Percentiles rank a stretch among this genome's conserved stretches.
These are phyloP conservation scores for Apamea epomidion DNA, from an alignment of 2,888 invertebrate genomes.

Conservation along the genomic window DNA sequence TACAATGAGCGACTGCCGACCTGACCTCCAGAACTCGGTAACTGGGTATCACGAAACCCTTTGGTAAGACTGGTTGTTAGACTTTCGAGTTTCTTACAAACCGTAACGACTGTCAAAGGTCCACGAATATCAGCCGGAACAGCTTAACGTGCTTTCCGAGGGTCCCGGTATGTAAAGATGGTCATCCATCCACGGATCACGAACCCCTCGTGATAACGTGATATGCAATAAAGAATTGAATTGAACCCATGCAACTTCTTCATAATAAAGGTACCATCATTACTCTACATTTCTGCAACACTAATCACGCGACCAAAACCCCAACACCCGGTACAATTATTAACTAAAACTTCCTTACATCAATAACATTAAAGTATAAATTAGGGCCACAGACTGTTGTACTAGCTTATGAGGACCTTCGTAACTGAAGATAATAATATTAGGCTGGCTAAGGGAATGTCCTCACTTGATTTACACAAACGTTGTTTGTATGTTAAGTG, in stretches of 20 bases:
- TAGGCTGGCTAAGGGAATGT: background rate
- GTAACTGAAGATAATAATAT: slow-evolving; percentile 28
- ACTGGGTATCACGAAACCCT: background rate
- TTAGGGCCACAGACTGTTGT: slow-evolving; percentile 41
- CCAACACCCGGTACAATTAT: slow-evolving; percentile 10
- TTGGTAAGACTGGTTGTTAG: background rate
- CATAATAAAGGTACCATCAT: background rate
- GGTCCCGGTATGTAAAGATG: too few relatives aligned
- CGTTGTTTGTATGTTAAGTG: slow-evolving; percentile 11
- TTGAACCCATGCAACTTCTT: background rate
- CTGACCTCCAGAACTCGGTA: background rate
- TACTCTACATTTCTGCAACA: background rate
- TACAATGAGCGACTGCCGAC: too few relatives aligned
- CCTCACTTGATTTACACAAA: slow-evolving; percentile 21
- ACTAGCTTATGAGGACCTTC: slow-evolving; percentile 14
- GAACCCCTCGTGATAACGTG: background rate
- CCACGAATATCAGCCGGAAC: background rate
- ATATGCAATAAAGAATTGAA: background rate
- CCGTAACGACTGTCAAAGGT: background rate
- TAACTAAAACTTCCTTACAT: slow-evolving; percentile 52
- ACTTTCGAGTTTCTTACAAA: background rate
- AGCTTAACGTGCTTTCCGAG: background rate
- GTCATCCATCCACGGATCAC: background rate
- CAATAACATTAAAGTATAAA: slow-evolving; percentile 43
- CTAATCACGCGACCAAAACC: slow-evolving; percentile 10